These are phyloP conservation scores for Eucidaris tribuloides DNA, from an alignment of 35 echinoderm and acorn worm species.

Conservation along the genomic window DNA sequence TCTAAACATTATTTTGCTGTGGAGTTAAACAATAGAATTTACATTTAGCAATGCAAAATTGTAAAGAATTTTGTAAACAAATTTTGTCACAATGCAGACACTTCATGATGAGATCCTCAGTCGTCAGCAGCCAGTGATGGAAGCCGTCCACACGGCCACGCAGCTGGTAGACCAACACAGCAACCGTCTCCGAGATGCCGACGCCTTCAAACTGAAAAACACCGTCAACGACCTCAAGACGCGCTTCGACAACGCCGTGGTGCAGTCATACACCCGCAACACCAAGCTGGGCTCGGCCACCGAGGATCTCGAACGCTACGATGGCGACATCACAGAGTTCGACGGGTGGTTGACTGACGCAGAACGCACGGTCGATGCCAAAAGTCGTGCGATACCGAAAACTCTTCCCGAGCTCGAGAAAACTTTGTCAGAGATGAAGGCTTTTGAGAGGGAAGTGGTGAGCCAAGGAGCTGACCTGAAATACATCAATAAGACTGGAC, in stretches of 20 bases:
- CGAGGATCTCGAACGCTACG: conserved; percentile 65
- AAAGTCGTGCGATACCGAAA: conserved; percentile 32
- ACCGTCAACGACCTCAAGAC: conserved; percentile 67
- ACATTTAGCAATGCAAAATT: too few species aligned
- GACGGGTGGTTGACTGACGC: conserved; percentile 65
- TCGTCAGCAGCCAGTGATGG: conserved; percentile 90
- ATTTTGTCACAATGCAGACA: too few species aligned
- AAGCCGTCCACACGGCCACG: conserved; percentile 78
- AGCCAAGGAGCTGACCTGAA: conserved; percentile 88
- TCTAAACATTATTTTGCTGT: too few species aligned
- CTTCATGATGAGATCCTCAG: conserved; percentile 82
- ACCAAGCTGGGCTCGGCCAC: conserved; percentile 63
- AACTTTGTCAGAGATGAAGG: conserved; percentile 54
- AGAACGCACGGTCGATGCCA: conserved; percentile 47
- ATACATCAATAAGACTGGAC: conserved; percentile 86
- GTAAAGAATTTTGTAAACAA: too few species aligned
- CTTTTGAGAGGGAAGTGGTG: conserved; percentile 78
- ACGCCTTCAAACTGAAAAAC: conserved; percentile 85
- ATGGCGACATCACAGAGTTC: conserved; percentile 73
- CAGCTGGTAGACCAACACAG: conserved; percentile 80
- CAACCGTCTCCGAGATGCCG: conserved; percentile 75
- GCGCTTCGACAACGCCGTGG: conserved; percentile 68
- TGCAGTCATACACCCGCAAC: conserved; percentile 83
- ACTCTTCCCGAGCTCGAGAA: conserved; percentile 51
- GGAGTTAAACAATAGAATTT: too few species aligned